Evolutionary conservation across 2,888 invertebrate species (phyloP), one percentile per base, ranked within the genome.

Genomic region (Noctua comes): DNA sequence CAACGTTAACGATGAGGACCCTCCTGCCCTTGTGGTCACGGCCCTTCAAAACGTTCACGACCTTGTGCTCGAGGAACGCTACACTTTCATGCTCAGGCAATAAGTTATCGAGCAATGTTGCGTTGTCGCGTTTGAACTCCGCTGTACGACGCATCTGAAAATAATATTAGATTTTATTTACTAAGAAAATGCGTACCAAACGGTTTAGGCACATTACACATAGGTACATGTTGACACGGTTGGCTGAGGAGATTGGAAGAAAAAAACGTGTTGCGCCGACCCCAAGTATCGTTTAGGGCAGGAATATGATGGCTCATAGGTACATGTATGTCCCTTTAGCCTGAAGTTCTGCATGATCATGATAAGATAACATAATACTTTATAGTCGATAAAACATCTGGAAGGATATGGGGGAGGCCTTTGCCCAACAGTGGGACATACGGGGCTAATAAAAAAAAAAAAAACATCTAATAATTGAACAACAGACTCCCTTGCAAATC

Each of bases 1-100:
- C 98, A 84, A 97, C 97, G 91, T 97, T 98, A 1, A 98, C 98
- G 57, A 98, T 92, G 18, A 98, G 97, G 0, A 98, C 97, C 82
- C 98, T 97, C 80, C 98, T 97, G 40, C 98, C 98, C 91, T 98
- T 97, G 88, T 98, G 98, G 93, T 98, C 98, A 65, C 98, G 97
- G 79, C 98, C 97, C 88, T 97, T 98, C 84, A 98, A 92, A 5
- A 98, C 98, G 91, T 98, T 98, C 13, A 98, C 98, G 0, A 98
- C 97, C 87, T 98, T 97, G 92, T 98, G 97, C 43, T 98, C 97
- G n/a, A 97, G 94, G 91, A 98, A 97, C 13, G 98, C 97, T 0
- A 96, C 95, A 91, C 97, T 97, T 91, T 98, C 98, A 70, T 98
- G 97, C 36, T 97, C 97, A 0, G 98, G 98, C 90, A 98, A 92